Base-by-base conservation (phyloP, 2,113 vertebrate species). In the Turdus rufiventris region DNA sequence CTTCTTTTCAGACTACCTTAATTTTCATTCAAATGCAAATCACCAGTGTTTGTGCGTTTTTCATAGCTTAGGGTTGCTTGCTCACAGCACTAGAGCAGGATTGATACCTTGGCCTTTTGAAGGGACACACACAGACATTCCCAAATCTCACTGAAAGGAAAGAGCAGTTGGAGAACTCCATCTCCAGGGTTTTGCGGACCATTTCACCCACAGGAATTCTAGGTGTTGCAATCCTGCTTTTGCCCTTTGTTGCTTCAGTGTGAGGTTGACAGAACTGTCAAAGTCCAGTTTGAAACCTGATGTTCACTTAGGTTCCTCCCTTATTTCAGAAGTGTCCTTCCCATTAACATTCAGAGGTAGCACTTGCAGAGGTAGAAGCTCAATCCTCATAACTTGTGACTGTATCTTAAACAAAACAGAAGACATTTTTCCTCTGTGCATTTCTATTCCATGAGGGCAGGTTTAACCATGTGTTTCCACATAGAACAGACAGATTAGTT, bases 1-100 rank as follows among this genome's bases (percentile, higher is more conserved):
- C 66, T 88, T 91, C 81, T 95, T 85, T 85, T 89, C 91, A 91
- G 71, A 94, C 63, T 94, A 74, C 76, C 61, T 95, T 91, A 93
- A 56, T 93, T 92, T 96, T 82, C 81, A 83, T 85, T 94, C 82
- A 75, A 38, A 66, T 91, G 65, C 72, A 73, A 91, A 63, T 81
- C 92, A 65, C 56, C 48, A 34, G 50, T 43, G 14, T 76, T 88
- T 47, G 40, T 79, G 23, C 47, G 12, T 63, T 81, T 82, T 81
- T 51, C 60, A 20, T 58, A 81, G 81, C 25, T 82, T 87, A 78
- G 47, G 73, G 85, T 88, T 66, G 50, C 82, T 93, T 65, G 76
- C 63, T 88, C 4, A 5, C 51, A 61, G 48, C 18, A 2, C 31
- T 81, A 71, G 70, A 25, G 38, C 28, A 81, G 89, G 56, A 83